Evolutionary conservation across 35 echinoderm and acorn worm species (phyloP), one percentile per base, ranked within the genome.

Genomic region (Hemicentrotus pulcherrimus): DNA sequence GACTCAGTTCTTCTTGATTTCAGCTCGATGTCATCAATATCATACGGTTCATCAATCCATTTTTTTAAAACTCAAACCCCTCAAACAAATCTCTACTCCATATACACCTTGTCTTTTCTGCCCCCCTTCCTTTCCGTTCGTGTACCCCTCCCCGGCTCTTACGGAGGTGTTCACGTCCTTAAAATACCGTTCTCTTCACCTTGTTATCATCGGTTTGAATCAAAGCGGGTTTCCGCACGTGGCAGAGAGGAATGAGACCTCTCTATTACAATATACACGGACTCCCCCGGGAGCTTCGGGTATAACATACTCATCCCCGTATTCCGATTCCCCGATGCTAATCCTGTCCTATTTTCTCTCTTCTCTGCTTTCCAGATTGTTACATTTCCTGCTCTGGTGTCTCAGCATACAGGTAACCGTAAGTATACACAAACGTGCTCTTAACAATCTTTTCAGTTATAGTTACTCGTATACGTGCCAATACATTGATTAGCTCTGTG

Each of bases 301-400:
- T 28, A 28, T 28, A n/a, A 22, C 65, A 28, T 28, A 7, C 65
- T n/a, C 65, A 78, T 78, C 65, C 6, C 65, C 65, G 65, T 78
- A 78, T 78, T 78, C 24, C 65, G 22, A 78, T 78, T 78, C 28
- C 65, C 65, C 65, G 52, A 78, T 78, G 65, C 65, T 78, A 78
- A 78, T 78, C 65, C 65, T 78, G 22, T 78, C 19, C 18, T 78
- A 41, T 90, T 48, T 93, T 93, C 48, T 93, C 47, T 48, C 48
- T 93, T 93, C 48, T 93, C 48, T 31, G 10, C 91, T 93, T 58
- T 47, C 30, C 47, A 93, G 91, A 93, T 93, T 93, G 91, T 93
- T 93, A 93, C 91, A 93, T 24, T 93, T 93, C 91, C 91, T 93
- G 45, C 91, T 93, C 91, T 93, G 91, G 91, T 93, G 91, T 93